Percentiles rank a stretch among this genome's conserved stretches.
Evolutionary conservation across 2,797 vertebrate genomes (phyloP).

Genomic region (Labeo calbasu): DNA sequence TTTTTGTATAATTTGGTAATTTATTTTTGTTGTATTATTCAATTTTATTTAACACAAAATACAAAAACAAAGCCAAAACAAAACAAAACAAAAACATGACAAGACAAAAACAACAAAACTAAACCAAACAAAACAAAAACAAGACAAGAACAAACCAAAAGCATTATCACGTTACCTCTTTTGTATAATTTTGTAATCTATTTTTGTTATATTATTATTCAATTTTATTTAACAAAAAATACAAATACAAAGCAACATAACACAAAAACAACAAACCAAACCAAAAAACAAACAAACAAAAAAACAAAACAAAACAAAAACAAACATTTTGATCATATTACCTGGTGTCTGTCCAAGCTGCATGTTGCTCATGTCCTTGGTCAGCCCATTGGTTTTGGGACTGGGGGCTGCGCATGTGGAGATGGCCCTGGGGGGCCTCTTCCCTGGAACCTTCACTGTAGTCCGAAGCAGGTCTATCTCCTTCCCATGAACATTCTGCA

Average conservation of each 20-base stretch:
- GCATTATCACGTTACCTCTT: too few relatives aligned
- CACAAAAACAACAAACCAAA: neutral
- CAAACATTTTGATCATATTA: conserved; percentile 61
- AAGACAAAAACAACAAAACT: too few relatives aligned
- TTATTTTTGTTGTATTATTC: neutral
- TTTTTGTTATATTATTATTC: neutral
- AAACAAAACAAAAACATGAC: too few relatives aligned
- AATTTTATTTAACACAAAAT: neutral
- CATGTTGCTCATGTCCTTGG: conserved; percentile 93
- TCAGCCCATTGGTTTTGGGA: conserved; percentile 91
- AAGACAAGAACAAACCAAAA: too few relatives aligned
- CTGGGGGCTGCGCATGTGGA: conserved; percentile 88
- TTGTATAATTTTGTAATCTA: too few relatives aligned
- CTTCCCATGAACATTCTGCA: conserved; percentile 98
- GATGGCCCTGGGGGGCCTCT: conserved; percentile 90
- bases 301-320: neutral
- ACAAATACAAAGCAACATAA: neutral
- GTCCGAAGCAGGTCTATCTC: conserved; percentile 95
- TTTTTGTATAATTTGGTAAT: too few relatives aligned
- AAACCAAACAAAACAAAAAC: too few relatives aligned
- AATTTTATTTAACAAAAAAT: neutral
- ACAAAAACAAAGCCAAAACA: neutral
- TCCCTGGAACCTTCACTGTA: conserved; percentile 96
- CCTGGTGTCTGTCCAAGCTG: conserved; percentile 89
- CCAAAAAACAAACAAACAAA: too few relatives aligned